phyloP scores from a whole-genome alignment of 2,888 invertebrate genomes.

The Leucophenga montana region DNA sequence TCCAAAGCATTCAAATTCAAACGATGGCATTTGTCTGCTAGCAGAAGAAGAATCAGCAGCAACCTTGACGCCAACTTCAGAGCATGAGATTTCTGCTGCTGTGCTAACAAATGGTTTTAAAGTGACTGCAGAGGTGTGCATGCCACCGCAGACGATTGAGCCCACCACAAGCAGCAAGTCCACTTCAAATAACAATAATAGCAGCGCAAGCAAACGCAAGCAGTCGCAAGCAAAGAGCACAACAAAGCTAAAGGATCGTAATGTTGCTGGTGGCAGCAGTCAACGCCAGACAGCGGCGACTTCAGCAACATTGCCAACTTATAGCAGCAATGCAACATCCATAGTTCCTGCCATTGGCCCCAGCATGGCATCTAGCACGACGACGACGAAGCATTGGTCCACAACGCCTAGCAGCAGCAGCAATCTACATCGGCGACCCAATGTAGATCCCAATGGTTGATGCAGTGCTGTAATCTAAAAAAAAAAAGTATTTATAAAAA shows the following conservation, averaged over 20 bases:
- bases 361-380: slow-evolving; percentile 45
- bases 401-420: slow-evolving; percentile 46
- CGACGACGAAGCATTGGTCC: slow-evolving; percentile 29
- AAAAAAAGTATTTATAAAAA: slow-evolving; percentile 42
- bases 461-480: slow-evolving; percentile 17
- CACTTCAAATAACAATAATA: slow-evolving; percentile 29
- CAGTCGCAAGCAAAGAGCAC: slow-evolving; percentile 17
- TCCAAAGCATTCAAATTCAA: slow-evolving; percentile 66
- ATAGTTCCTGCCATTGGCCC: slow-evolving; percentile 68
- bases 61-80: slow-evolving; percentile 66
- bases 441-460: slow-evolving; percentile 73
- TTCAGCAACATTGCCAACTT: slow-evolving; percentile 42
- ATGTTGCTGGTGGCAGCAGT: neutral
- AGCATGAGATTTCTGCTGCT: slow-evolving; percentile 57
- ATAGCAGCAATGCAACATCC: slow-evolving; percentile 56
- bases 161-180: slow-evolving; percentile 34
- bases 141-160: slow-evolving; percentile 12
- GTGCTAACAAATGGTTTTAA: slow-evolving; percentile 61
- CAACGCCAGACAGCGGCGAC: slow-evolving; percentile 23
- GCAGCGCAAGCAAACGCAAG: slow-evolving; percentile 19
- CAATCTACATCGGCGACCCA: slow-evolving; percentile 66
- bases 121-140: slow-evolving; percentile 50
- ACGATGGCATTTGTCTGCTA: slow-evolving; percentile 66
- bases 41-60: slow-evolving; percentile 69
- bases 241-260: slow-evolving; percentile 49